These are phyloP conservation scores for Gandaritis pyraliata DNA, from an alignment of 2,888 invertebrate species.

Conservation along the genomic window DNA sequence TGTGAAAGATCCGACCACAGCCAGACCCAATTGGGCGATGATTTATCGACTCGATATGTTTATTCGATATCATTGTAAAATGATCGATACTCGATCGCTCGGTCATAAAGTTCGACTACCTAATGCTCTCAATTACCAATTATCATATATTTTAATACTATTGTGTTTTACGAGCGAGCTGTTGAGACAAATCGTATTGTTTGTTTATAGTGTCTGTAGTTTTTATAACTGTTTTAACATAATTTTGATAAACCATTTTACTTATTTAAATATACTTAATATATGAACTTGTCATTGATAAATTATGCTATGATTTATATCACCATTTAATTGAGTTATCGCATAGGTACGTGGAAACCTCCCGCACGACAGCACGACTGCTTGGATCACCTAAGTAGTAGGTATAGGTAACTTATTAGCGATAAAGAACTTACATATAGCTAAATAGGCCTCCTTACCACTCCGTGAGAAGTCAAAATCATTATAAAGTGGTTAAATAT, in stretches of 20 bases:
- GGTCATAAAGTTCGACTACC: conserved; percentile 41
- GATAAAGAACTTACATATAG: too few species aligned
- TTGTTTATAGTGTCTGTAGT: conserved; percentile 29
- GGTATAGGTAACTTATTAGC: too few species aligned
- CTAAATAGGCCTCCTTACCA: too few species aligned
- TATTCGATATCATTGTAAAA: conserved; percentile 46
- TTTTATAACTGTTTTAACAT: conserved; percentile 25
- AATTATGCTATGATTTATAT: too few species aligned
- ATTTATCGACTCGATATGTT: conserved; percentile 47
- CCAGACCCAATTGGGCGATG: conserved; percentile 47
- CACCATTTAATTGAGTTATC: too few species aligned
- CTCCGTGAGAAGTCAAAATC: background rate
- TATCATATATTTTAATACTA: conserved; percentile 50
- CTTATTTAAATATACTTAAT: background rate
- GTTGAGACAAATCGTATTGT: conserved; percentile 33
- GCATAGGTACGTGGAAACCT: too few species aligned
- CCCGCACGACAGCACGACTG: too few species aligned
- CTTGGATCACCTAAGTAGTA: too few species aligned
- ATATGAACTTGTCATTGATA: too few species aligned
- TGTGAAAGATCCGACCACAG: conserved; percentile 45
- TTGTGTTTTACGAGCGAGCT: conserved; percentile 45
- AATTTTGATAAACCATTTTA: conserved; percentile 16
- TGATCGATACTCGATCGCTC: conserved; percentile 49
- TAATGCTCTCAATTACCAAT: conserved; percentile 44
- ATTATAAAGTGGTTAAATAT: conserved; percentile 5